Evolutionary conservation across 1,140 invertebrate species (phyloP), one percentile per base, ranked within the genome.

Genomic region (Drosophila orena): DNA sequence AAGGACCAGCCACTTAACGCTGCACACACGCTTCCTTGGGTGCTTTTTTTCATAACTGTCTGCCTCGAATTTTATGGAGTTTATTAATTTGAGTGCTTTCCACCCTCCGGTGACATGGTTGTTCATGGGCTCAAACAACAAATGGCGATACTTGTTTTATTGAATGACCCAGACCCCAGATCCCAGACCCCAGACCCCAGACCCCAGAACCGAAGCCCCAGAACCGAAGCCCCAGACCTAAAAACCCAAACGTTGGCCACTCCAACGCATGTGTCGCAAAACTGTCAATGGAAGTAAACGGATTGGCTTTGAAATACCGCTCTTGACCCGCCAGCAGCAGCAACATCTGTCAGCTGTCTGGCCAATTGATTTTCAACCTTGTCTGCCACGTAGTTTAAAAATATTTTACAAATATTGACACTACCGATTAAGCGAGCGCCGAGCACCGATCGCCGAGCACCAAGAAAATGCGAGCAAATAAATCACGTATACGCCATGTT

Each of bases 341-440:
- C 37, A 73, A 68, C 76, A 85, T 76, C 66, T 88, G 74, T 70
- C 74, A 66, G 59, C 56, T 73, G 46, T 74, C 73, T 44, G 64
- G 81, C 34, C 83, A 88, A 88, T 79, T 88, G 84, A 81, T 89
- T 88, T 79, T 77, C 66, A 79, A 83, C 66, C 88, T 76, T 70
- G 49, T 54, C 73, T 65, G 70, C 79, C 83, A 88, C 83, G 83
- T 88, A 88, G 69, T 77, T 89, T 83, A 73, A 83, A 88, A 88
- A 88, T 88, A 88, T 88, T 88, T 88, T 73, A 88, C 88, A 88
- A 88, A 88, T 88, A 89, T 88, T 88, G 83, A 83, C 84, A 88
- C 46, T 60, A 14, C 43, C 65, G 62, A 69, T 77, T 77, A 80
- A 46, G 46, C 50, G 37, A 54, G 10, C 17, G 17, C 17, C 17